Base-by-base conservation (phyloP, 2,888 invertebrate genomes). In the Brenthis ino region DNA sequence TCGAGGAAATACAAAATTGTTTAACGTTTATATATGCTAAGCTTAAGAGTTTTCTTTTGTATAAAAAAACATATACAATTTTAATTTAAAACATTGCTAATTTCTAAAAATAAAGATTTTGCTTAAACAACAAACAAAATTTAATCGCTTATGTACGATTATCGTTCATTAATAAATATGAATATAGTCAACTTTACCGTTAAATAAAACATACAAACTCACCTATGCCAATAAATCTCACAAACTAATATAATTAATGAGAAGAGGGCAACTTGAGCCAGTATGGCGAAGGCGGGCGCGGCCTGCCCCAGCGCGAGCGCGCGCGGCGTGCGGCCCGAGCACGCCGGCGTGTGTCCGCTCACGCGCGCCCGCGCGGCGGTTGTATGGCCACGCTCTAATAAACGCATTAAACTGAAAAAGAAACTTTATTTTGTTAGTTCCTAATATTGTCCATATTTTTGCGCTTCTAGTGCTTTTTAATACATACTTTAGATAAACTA, bases 251-350 rank as follows among this genome's bases (percentile, higher is more conserved):
- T 82, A 1, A 82, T 1, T 1, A 80, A 57, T 0, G 88, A 77
- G 2, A 87, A 67, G 2, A 84, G 1, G 0, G 79, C 70, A 0
- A 80, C 77, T 14, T 77, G 75, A 1, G 82, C 74, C n/a, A 92
- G 81, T 54, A 88, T 69, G 0, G 82, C 74, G 65, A 91, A 89
- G 0, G 91, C 91, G 0, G 91, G 91, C 0, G 91, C 91, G 0
- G 91, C 91, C 74, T 91, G 91, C 0, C 91, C 92, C 6, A 92
- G 80, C 0, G 91, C 85, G 2, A 92, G 82, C 0, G 92, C 87
- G 0, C 92, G 85, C 0, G 91, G 92, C 11, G 79, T 81, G 12
- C 81, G 79, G 0, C 91, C 91, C 0, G 88, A 86, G 73, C 92
- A 92, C 0, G 78, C 77, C 0, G 89, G 86, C 53, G 80, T 79